A percentile compares a stretch with the other conserved stretches of the same genome.
These are phyloP conservation scores for Acomys russatus DNA, from an alignment of 2,797 vertebrate species.

Conservation along the genomic window DNA sequence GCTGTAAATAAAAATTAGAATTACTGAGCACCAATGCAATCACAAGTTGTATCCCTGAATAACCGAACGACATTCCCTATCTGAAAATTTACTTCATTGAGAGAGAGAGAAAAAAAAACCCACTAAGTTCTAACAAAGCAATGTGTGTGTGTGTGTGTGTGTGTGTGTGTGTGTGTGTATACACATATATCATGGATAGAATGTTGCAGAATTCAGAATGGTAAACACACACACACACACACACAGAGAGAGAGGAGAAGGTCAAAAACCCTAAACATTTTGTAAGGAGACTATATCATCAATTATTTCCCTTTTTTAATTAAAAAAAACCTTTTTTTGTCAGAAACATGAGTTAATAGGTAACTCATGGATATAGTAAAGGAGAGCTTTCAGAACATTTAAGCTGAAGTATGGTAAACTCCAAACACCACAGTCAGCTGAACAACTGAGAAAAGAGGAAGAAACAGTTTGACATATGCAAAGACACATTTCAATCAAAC, in stretches of 20 bases:
- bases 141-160: no score
- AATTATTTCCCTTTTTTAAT: background rate
- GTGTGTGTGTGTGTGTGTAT: no score
- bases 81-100: conserved; percentile 26
- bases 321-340: background rate
- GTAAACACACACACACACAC: background rate
- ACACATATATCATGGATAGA: background rate
- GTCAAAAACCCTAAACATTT: background rate
- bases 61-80: background rate
- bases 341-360: background rate
- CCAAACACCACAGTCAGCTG: conserved; percentile 2
- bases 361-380: conserved; percentile 9
- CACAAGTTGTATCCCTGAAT: background rate
- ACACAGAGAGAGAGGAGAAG: background rate
- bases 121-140: background rate
- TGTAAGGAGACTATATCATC: background rate
- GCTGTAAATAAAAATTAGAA: conserved; percentile 6
- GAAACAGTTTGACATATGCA: background rate
- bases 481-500: background rate
- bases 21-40: background rate
- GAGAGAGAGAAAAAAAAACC: background rate
- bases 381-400: background rate
- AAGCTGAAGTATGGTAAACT: background rate
- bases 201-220: background rate
- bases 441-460: background rate